Evolutionary conservation across 1,140 invertebrate species (phyloP), one percentile per base, ranked within the genome.

Genomic region (Ceratoteleas bidentatus): DNA sequence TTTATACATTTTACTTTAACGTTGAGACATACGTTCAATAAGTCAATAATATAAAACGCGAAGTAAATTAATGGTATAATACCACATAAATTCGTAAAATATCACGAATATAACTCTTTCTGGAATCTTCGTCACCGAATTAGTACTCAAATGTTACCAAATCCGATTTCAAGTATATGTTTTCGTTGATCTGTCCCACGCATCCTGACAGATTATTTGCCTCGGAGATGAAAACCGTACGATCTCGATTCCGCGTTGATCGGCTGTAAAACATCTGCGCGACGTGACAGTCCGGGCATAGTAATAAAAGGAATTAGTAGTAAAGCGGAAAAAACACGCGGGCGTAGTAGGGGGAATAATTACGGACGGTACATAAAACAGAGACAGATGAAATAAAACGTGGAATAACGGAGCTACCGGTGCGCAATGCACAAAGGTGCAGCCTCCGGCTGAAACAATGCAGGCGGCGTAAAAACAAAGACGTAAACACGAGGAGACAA

Each of bases 401-500:
- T 49, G 45, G 49, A 84, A 81, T 77, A 81, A 81, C 69, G 75
- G 76, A 83, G 68, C 61, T 66, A 79, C 78, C 79, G 72, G 62
- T 80, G 81, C 78, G 84, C 81, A 40, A 72, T 6, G 52, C 61
- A 87, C 82, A 87, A 85, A 87, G 81, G 70, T 78, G 80, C 61
- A 66, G 83, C 83, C 79, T 81, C 68, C 50, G 83, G 61, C 80
- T 85, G 69, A 88, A 89, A 91, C 88, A 91, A 90, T 88, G 85
- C 88, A 85, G 80, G 75, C 84, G 81, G 86, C 81, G 82, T 78
- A 86, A 88, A 91, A 91, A 90, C 88, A 91, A 90, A 90, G 88
- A 87, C 87, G 87, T 89, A 90, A 90, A 90, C 87, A 88, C 85
- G 86, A 86, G 85, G 85, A 87, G 85, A 90, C 88, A 91, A 90